Conservation (phyloP, 64 coral and sea anemone species). For the Dendronephthya gigantea region DNA sequence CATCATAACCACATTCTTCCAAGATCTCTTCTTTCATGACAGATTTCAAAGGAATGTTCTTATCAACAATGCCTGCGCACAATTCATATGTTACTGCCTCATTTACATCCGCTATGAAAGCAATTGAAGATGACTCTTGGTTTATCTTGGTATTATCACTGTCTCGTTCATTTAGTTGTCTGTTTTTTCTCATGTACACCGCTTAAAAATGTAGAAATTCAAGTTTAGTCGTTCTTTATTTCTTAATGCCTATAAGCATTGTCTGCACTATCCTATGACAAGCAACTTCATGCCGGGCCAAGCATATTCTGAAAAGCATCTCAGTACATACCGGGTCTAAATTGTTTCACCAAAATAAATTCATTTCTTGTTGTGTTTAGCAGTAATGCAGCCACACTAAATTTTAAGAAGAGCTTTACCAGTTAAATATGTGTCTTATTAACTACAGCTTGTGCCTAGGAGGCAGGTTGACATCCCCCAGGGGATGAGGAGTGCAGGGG, state of each 20-base stretch:
- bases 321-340: conserved; percentile 57
- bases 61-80: conserved; percentile 89
- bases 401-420: background rate
- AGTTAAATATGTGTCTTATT: no score
- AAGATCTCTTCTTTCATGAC: conserved; percentile 82
- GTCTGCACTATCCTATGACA: no score
- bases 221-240: no score
- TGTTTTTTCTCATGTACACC: conserved; percentile 78
- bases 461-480: no score
- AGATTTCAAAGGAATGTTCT: conserved; percentile 59
- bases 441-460: no score
- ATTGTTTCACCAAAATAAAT: conserved; percentile 82
- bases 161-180: conserved; percentile 29
- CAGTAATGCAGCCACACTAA: conserved; percentile 48
- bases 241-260: no score
- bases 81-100: conserved; percentile 85
- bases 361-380: conserved; percentile 77
- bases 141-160: conserved; percentile 14
- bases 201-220: conserved; percentile 25
- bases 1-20: conserved; percentile 96
- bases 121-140: conserved; percentile 45
- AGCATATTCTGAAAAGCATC: no score
- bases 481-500: no score
- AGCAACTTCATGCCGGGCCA: no score
- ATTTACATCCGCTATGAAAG: conserved; percentile 36